Base-by-base conservation (phyloP, 2,888 invertebrate species). In the Rosalia funebris region DNA sequence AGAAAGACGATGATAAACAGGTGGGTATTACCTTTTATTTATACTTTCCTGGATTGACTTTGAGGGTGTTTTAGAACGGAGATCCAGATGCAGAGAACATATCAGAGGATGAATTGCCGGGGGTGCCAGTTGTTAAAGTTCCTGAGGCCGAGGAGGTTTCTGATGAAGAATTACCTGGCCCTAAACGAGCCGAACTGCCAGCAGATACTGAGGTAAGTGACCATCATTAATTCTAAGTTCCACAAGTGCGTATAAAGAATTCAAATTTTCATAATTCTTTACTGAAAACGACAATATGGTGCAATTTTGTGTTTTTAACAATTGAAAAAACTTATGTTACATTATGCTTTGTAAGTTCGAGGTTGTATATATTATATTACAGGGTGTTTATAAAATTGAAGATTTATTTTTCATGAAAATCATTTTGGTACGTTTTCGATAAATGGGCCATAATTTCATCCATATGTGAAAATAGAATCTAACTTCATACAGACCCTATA, bases 41-140 rank as follows among this genome's bases (percentile, higher is more conserved):
- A 37, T n/a, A 41, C 31, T 32, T 36, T 32, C 15, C 14, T 55
- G 12, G 34, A 48, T 52, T 60, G 57, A 71, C 19, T 11, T 10
- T 15, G n/a, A n/a, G n/a, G n/a, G n/a, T n/a, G n/a, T 41, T 53
- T 9, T 14, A 79, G 77, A 65, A 85, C 84, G 77, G 84, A 81
- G 91, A 91, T 70, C 90, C 91, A 46, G 92, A 93, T 77, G 91
- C 92, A 0, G 93, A 93, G 82, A 90, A 91, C 56, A 91, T 93
- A 37, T 93, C 92, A 0, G 93, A 93, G 79, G 93, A 93, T 80
- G 93, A 93, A 79, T 76, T 92, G 19, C 92, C 92, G 0, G 84
- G 84, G 20, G 88, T 91, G 0, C 86, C 88, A 72, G 88, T 90
- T 67, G 90, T 89, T 4, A 91, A 91, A 82, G 88, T 92, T 36